A percentile compares a stretch with the other conserved stretches of the same genome.
These are phyloP conservation scores for Hermatobates lingyangjiaoensis DNA, from an alignment of 1,140 invertebrate genomes.

Conservation along the genomic window DNA sequence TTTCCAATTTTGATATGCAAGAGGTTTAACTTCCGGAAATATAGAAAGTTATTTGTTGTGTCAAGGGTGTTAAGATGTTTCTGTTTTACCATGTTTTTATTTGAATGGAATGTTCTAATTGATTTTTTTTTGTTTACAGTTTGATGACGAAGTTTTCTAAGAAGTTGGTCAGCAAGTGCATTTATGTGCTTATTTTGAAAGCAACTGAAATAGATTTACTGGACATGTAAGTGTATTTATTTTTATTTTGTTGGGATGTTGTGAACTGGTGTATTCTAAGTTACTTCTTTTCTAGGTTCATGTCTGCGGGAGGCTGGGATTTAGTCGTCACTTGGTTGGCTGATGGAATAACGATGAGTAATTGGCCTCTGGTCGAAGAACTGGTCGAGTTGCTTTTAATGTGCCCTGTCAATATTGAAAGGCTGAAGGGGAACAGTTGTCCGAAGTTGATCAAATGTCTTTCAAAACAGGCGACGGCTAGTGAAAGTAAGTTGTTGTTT, in stretches of 20 bases:
- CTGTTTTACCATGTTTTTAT: no score
- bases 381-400: slow-evolving; percentile 60
- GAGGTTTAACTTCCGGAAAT: no score
- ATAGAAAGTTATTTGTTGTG: no score
- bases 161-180: slow-evolving; percentile 87
- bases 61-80: no score
- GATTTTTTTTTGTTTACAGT: slow-evolving; percentile 36
- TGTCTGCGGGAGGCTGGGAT: slow-evolving; percentile 76
- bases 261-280: neutral
- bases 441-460: slow-evolving; percentile 79
- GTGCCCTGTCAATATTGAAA: slow-evolving; percentile 72
- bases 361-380: slow-evolving; percentile 69
- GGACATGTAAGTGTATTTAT: slow-evolving; percentile 39
- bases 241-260: neutral
- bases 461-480: slow-evolving; percentile 38
- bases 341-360: slow-evolving; percentile 61
- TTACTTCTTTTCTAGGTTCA: slow-evolving; percentile 38
- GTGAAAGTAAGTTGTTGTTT: slow-evolving; percentile 13
- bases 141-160: slow-evolving; percentile 91
- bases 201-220: slow-evolving; percentile 67
- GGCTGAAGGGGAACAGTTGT: slow-evolving; percentile 75
- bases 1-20: no score
- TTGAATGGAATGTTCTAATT: no score
- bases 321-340: slow-evolving; percentile 72
- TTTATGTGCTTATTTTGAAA: slow-evolving; percentile 84